A percentile compares a stretch with the other conserved stretches of the same genome.
Evolutionary conservation across 2,888 invertebrate genomes (phyloP).

Genomic region (Volucella bombylans): DNA sequence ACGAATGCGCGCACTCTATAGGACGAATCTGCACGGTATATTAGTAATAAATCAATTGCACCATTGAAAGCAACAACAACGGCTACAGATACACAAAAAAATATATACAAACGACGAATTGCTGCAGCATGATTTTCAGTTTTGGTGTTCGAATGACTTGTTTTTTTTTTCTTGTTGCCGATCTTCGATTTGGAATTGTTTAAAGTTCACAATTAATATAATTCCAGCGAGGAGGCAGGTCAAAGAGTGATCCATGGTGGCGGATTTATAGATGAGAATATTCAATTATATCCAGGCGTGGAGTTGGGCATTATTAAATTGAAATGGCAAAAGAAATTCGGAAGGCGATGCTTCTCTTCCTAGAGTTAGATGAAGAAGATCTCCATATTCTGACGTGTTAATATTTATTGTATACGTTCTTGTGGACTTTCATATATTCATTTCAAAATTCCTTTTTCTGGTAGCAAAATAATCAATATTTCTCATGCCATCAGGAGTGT

Average conservation of each 20-base stretch:
- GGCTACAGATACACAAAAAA: too few species aligned
- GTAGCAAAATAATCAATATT: too few species aligned
- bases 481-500: too few species aligned
- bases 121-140: constrained; percentile 50
- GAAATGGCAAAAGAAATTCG: not conserved
- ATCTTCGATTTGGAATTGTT: constrained; percentile 30
- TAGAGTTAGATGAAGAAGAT: too few species aligned
- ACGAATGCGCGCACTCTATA: constrained; percentile 37
- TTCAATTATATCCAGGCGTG: constrained; percentile 24
- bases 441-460: too few species aligned
- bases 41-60: constrained; percentile 67
- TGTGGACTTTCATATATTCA: too few species aligned
- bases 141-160: not conserved
- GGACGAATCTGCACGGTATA: constrained; percentile 61
- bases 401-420: too few species aligned
- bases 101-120: constrained; percentile 33
- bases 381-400: too few species aligned
- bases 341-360: too few species aligned
- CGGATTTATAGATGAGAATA: constrained; percentile 21
- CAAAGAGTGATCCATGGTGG: constrained; percentile 25
- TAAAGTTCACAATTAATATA: constrained; percentile 68
- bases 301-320: not conserved
- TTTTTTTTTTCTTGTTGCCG: not conserved
- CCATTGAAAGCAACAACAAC: constrained; percentile 34
- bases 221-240: constrained; percentile 50